A percentile compares a stretch with the other conserved stretches of the same genome.
These are phyloP conservation scores for Euphydryas editha DNA, from an alignment of 2,888 invertebrate species.

Conservation along the genomic window DNA sequence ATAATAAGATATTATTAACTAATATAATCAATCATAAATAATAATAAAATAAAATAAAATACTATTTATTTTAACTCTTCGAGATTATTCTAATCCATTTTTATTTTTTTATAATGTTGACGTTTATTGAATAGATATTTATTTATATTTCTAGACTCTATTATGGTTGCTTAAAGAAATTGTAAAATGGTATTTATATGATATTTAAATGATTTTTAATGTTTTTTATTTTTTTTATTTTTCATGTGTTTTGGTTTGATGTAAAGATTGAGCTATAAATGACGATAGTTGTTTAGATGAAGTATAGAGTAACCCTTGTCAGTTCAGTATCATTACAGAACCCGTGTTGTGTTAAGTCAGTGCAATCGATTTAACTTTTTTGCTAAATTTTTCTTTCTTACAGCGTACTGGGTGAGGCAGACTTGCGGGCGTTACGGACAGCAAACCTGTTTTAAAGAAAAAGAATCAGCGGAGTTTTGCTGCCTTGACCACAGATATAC, in stretches of 20 bases:
- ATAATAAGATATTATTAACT: not conserved
- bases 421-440: slow-evolving; percentile 74
- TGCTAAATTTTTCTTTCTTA: slow-evolving; percentile 55
- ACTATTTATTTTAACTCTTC: slow-evolving; percentile 1
- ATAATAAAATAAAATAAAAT: not conserved
- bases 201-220: too few species aligned
- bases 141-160: slow-evolving; percentile 46
- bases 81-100: slow-evolving; percentile 31
- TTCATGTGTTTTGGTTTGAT: slow-evolving; percentile 3
- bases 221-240: too few species aligned
- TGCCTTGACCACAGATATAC: slow-evolving; percentile 42
- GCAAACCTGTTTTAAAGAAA: slow-evolving; percentile 62
- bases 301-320: not conserved
- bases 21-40: slow-evolving; percentile 1
- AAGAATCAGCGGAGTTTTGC: slow-evolving; percentile 50
- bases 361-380: slow-evolving; percentile 45
- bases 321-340: slow-evolving; percentile 27
- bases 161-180: slow-evolving; percentile 42
- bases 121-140: slow-evolving; percentile 38
- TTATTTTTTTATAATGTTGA: slow-evolving; percentile 39
- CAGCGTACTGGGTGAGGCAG: slow-evolving; percentile 60
- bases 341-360: slow-evolving; percentile 22
- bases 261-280: not conserved
- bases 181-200: not conserved
- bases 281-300: not conserved